Base-by-base conservation (phyloP, 2,797 vertebrate species). In the Etheostoma perlongum region DNA sequence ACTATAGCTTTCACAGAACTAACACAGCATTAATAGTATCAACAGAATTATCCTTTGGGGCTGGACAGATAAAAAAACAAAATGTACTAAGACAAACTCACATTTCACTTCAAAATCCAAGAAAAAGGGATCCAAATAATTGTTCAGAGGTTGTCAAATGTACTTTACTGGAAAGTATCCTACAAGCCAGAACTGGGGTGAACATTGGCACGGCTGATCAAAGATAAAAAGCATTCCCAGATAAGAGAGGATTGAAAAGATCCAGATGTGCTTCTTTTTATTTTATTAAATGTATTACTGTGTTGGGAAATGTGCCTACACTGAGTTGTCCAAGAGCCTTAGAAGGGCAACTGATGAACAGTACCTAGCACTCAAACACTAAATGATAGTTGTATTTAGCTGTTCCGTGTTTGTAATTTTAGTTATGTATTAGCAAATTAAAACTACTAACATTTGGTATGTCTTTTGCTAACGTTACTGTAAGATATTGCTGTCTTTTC, bases 211-310 rank as follows among this genome's bases (percentile, higher is more conserved):
- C 6, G 25, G 30, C 61, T 67, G 67, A 80, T 78, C 65, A 76
- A 78, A 81, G 70, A 79, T 75, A 51, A 74, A 76, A 72, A 70
- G 21, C 33, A n/a, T 19, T 80, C 27, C 25, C 14, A 49, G 78
- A 85, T 77, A 72, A 67, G 57, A 84, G 36, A 60, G 27, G 36
- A 62, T 19, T 67, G 33, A 42, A 62, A 71, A 40, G 11, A 67
- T 67, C 75, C 75, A 85, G 77, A 74, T 85, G 68, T 70, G 58
- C 21, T 65, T 67, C 49, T 68, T 51, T 67, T 58, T 63, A 55
- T 67, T 74, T 58, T 30, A 63, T 51, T 62, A 4, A 23, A 69
- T 78, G 5, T 57, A 77, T 63, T 44, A 9, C 46, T 61, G 48
- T 71, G 4, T 47, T 70, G 10, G 40, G 19, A 33, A 42, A 16